phyloP scores from a whole-genome alignment of 2,888 invertebrate genomes.

The Tupiocoris notatus region DNA sequence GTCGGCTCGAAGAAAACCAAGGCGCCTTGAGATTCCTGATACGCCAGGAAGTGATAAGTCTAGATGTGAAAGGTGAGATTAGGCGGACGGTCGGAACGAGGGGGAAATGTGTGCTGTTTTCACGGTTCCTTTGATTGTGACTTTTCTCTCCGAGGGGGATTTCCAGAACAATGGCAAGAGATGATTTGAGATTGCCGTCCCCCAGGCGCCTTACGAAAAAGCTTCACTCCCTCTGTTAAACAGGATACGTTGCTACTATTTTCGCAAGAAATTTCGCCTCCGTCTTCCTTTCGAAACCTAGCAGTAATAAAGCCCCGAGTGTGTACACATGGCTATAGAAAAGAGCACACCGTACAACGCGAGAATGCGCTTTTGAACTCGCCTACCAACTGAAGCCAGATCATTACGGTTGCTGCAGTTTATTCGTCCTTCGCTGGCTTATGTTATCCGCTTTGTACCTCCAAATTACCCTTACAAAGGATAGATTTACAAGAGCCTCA shows the following conservation, averaged over 20 bases:
- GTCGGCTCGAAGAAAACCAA: background rate
- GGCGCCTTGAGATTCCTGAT: too few species aligned
- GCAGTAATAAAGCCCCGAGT: background rate
- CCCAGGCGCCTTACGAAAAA: conserved; percentile 16
- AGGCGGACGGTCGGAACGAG: background rate
- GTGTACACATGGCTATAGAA: background rate
- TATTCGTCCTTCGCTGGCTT: too few species aligned
- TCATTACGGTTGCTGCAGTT: too few species aligned
- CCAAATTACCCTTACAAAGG: background rate
- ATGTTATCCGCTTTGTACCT: background rate
- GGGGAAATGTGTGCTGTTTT: background rate
- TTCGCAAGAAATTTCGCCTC: background rate
- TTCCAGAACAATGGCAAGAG: background rate
- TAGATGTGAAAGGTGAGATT: background rate
- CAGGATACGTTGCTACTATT: background rate
- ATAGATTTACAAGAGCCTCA: background rate
- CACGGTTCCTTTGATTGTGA: background rate
- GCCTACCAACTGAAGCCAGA: too few species aligned
- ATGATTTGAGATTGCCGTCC: conserved; percentile 17
- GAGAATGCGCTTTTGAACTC: too few species aligned
- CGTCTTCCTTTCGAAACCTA: background rate
- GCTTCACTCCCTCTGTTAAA: background rate
- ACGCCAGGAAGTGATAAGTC: background rate
- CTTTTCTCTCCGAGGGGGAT: background rate
- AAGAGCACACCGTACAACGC: too few species aligned